A percentile compares a stretch with the other conserved stretches of the same genome.
Evolutionary conservation across 2,888 invertebrate species (phyloP).

Genomic region (Drosophila picticornis): DNA sequence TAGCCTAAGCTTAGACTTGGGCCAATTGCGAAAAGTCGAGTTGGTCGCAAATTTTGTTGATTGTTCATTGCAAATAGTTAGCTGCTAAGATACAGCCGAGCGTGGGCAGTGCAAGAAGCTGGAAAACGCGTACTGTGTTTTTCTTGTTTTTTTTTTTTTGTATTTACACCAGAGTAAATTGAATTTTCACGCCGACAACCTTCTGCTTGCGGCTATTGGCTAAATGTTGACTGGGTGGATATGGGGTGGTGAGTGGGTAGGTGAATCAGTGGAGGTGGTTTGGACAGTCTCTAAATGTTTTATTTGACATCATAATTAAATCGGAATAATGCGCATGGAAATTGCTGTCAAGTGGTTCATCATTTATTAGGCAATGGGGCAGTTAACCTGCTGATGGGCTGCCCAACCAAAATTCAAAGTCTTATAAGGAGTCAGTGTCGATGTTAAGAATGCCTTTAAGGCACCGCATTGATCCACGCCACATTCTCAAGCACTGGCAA

Average conservation of each 20-base stretch:
- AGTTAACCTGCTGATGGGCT: slow-evolving; percentile 30
- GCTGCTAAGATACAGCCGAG: not conserved
- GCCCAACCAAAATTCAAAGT: slow-evolving; percentile 39
- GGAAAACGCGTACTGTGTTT: slow-evolving; percentile 16
- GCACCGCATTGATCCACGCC: slow-evolving; percentile 20
- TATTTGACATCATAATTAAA: slow-evolving; percentile 77
- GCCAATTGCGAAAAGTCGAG: slow-evolving; percentile 39
- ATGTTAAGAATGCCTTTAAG: slow-evolving; percentile 39
- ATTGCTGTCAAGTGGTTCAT: slow-evolving; percentile 69
- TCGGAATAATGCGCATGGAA: slow-evolving; percentile 70
- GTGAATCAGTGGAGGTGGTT: not conserved
- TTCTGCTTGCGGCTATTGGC: slow-evolving; percentile 33
- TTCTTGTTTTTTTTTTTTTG: slow-evolving; percentile 12
- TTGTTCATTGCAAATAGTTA: slow-evolving; percentile 59
- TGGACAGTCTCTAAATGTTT: slow-evolving; percentile 48
- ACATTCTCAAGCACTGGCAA: slow-evolving; percentile 28
- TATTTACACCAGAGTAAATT: slow-evolving; percentile 69
- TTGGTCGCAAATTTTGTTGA: slow-evolving; percentile 38
- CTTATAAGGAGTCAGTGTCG: slow-evolving; percentile 15
- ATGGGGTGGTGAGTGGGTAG: not conserved
- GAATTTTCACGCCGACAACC: slow-evolving; percentile 68
- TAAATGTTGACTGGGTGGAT: not conserved
- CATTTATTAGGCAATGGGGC: slow-evolving; percentile 59
- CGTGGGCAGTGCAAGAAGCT: slow-evolving; percentile 1
- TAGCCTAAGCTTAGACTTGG: slow-evolving; percentile 46